A percentile compares a stretch with the other conserved stretches of the same genome.
Conservation (phyloP, 2,888 invertebrate genomes). For the Philonicus albiceps region DNA sequence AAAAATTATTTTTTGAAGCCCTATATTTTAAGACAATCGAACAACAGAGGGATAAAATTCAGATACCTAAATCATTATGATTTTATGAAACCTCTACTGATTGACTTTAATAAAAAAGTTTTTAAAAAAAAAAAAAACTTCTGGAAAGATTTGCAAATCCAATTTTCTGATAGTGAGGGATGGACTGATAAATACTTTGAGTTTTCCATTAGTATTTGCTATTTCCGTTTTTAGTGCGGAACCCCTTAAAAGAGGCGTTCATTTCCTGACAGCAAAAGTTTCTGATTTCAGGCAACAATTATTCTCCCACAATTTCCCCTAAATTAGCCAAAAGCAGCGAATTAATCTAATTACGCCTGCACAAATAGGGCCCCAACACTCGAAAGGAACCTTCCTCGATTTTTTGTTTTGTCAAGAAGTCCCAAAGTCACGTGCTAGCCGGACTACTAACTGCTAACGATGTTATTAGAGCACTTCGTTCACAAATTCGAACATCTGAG, state of each 20-base stretch:
- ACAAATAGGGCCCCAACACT: background rate
- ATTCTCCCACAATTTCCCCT: background rate
- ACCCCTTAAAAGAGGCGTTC: background rate
- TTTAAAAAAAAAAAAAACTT: too few species aligned
- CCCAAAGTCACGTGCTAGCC: constrained; percentile 43
- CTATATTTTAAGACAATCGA: too few species aligned
- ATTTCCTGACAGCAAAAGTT: background rate
- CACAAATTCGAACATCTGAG: constrained; percentile 46
- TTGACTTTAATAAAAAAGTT: too few species aligned
- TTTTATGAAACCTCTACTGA: too few species aligned
- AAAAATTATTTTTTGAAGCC: too few species aligned
- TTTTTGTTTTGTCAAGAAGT: constrained; percentile 34
- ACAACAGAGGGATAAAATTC: too few species aligned
- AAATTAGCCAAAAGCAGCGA: background rate
- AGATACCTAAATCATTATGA: too few species aligned
- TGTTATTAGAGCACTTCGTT: constrained; percentile 45
- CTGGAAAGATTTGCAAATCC: too few species aligned
- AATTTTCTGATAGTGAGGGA: too few species aligned
- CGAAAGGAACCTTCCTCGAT: background rate
- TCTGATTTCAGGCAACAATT: background rate
- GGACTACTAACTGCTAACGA: constrained; percentile 31
- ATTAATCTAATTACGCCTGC: constrained; percentile 28
- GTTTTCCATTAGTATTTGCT: background rate
- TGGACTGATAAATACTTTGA: background rate
- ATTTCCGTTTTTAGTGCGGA: background rate